Conservation (phyloP, 1,140 invertebrate species). For the Portunus trituberculatus region DNA sequence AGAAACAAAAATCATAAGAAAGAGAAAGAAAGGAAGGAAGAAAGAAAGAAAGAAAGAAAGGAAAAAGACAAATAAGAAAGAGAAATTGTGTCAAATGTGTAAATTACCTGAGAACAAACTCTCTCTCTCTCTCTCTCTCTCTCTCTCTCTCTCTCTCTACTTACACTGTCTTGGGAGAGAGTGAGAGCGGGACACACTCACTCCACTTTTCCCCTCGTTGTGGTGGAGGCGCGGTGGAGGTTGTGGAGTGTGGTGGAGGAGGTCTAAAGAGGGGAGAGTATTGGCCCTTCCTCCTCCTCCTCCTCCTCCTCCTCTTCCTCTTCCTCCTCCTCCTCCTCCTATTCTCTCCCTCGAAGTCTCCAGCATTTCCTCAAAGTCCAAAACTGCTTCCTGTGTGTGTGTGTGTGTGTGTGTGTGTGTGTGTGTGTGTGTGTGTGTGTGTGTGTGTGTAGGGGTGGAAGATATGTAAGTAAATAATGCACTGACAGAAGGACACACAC, state of each 20-base stretch:
- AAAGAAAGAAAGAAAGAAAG: neutral
- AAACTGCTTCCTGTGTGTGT: constrained; percentile 83
- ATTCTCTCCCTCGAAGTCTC: constrained; percentile 78
- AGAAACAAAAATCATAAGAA: neutral
- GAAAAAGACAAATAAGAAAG: neutral
- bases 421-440: neutral
- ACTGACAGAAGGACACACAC: too few species aligned
- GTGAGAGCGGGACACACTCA: constrained; percentile 55
- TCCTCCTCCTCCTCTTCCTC: neutral
- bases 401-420: constrained; percentile 8
- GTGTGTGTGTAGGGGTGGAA: neutral
- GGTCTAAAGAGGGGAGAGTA: constrained; percentile 53
- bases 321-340: too few species aligned
- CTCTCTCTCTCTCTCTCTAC: constrained; percentile 9
- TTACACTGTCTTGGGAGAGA: constrained; percentile 71
- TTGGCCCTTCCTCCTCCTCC: neutral
- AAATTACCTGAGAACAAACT: neutral
- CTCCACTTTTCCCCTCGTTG: neutral
- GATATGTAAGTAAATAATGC: too few species aligned
- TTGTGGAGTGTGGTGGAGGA: constrained; percentile 74
- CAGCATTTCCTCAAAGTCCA: constrained; percentile 88
- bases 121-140: constrained; percentile 16
- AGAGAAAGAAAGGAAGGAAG: neutral
- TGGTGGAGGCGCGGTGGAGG: constrained; percentile 55
- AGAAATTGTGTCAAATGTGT: neutral